A percentile compares a stretch with the other conserved stretches of the same genome.
phyloP scores from a whole-genome alignment of 2,797 vertebrate genomes.

The Crenuchus spilurus region DNA sequence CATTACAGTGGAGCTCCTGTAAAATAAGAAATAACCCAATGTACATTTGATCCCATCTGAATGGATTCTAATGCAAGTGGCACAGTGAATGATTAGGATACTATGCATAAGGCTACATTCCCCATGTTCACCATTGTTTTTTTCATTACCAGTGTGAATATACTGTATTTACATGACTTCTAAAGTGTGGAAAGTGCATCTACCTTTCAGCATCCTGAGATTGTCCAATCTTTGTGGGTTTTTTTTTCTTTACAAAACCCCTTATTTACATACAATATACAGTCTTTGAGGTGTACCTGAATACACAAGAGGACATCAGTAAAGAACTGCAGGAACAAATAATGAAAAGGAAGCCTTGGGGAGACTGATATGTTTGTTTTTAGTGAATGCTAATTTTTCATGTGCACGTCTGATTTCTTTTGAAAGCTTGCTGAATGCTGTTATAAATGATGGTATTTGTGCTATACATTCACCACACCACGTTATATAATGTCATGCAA shows the following conservation, averaged over 20 bases:
- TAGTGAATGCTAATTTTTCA: conserved; percentile 23
- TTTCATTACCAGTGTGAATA: too few relatives aligned
- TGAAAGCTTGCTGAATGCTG: not conserved
- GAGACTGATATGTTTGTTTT: conserved; percentile 13
- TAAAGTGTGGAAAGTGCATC: too few relatives aligned
- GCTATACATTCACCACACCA: not conserved
- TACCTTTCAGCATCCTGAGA: not conserved
- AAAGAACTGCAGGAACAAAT: conserved; percentile 3
- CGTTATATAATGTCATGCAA: not conserved
- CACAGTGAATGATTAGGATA: too few relatives aligned
- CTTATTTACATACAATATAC: conserved; percentile 24
- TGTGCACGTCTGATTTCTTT: not conserved
- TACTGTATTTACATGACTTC: too few relatives aligned
- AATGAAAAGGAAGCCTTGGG: conserved; percentile 1
- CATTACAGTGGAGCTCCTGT: too few relatives aligned
- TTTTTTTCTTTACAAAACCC: conserved; percentile 3
- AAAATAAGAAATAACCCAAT: too few relatives aligned
- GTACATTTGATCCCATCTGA: too few relatives aligned
- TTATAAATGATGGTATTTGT: not conserved
- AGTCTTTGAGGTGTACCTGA: conserved; percentile 34
- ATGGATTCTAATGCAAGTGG: too few relatives aligned
- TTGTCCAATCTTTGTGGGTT: not conserved
- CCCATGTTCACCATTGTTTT: too few relatives aligned
- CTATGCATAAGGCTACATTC: too few relatives aligned
- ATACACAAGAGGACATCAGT: conserved; percentile 20